phyloP scores from a whole-genome alignment of 2,888 invertebrate species.

The Drosophila mulleri region DNA sequence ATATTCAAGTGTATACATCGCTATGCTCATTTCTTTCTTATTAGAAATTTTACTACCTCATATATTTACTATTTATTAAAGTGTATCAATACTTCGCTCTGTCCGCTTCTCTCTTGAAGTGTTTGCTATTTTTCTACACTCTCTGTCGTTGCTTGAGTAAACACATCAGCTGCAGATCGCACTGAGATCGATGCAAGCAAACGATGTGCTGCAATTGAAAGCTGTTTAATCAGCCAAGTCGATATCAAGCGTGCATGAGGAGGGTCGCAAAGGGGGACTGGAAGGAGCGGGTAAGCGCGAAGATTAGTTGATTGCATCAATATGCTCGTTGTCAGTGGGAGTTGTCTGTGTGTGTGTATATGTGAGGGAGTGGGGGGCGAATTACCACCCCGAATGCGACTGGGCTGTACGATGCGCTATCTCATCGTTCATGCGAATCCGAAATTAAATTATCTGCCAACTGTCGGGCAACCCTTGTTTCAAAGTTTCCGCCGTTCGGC shows the following conservation, averaged over 20 bases:
- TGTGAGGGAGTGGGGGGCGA: not conserved
- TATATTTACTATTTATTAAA: not conserved
- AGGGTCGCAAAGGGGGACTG: slow-evolving; percentile 28
- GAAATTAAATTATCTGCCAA: slow-evolving; percentile 85
- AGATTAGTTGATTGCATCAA: slow-evolving; percentile 85
- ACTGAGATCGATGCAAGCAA: slow-evolving; percentile 36
- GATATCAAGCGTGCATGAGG: slow-evolving; percentile 15
- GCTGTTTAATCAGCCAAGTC: slow-evolving; percentile 49
- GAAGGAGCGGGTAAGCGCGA: slow-evolving; percentile 80
- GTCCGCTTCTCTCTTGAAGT: not conserved
- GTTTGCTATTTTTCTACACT: slow-evolving; percentile 10
- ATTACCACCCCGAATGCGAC: slow-evolving; percentile 30
- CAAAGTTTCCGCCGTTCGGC: slow-evolving; percentile 40
- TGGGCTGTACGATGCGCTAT: slow-evolving; percentile 51
- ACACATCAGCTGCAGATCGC: slow-evolving; percentile 56
- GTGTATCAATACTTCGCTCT: not conserved
- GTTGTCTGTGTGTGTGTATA: not conserved
- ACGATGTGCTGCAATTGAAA: slow-evolving; percentile 47
- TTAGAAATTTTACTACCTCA: too few relatives aligned
- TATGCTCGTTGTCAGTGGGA: slow-evolving; percentile 79
- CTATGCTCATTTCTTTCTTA: too few relatives aligned
- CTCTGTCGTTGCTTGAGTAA: slow-evolving; percentile 35
- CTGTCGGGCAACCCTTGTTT: slow-evolving; percentile 82
- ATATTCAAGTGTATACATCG: too few relatives aligned
- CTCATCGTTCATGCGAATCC: slow-evolving; percentile 81